phyloP scores from a whole-genome alignment of 2,113 vertebrate genomes.

The Loxodonta africana region DNA sequence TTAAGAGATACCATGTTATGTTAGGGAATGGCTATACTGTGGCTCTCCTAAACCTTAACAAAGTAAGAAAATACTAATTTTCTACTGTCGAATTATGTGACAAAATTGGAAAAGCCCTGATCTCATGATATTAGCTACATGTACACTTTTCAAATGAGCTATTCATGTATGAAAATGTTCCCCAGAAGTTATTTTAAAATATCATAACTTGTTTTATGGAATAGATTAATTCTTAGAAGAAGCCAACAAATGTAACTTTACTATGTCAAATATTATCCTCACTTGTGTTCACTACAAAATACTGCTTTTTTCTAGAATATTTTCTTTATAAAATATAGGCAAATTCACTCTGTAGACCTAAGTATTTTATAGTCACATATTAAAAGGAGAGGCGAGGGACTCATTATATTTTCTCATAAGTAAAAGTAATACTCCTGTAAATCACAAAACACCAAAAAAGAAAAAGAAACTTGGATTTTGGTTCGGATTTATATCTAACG shows the following conservation, averaged over 20 bases:
- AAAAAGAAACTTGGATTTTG: background rate
- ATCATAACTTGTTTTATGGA: background rate
- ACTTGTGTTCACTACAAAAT: background rate
- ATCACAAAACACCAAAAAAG: background rate
- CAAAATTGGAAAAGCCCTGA: background rate
- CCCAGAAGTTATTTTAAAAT: conserved; percentile 50
- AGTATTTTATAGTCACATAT: conserved; percentile 45
- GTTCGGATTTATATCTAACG: conserved; percentile 13
- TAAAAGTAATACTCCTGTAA: conserved; percentile 18
- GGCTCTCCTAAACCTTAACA: background rate
- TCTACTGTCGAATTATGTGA: background rate
- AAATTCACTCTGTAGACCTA: background rate
- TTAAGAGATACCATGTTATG: conserved; percentile 39
- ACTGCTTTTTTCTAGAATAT: background rate
- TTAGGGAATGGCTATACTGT: background rate
- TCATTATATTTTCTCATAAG: conserved; percentile 35
- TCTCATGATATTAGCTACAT: background rate
- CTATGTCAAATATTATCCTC: background rate
- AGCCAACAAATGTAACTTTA: background rate
- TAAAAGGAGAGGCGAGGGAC: background rate
- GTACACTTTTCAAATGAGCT: background rate
- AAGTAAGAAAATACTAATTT: background rate
- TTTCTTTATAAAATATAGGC: conserved; percentile 33
- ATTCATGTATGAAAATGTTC: background rate
- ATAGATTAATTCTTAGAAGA: conserved; percentile 38